Conservation (phyloP, 1,140 invertebrate genomes). For the Drosophila truncata region DNA sequence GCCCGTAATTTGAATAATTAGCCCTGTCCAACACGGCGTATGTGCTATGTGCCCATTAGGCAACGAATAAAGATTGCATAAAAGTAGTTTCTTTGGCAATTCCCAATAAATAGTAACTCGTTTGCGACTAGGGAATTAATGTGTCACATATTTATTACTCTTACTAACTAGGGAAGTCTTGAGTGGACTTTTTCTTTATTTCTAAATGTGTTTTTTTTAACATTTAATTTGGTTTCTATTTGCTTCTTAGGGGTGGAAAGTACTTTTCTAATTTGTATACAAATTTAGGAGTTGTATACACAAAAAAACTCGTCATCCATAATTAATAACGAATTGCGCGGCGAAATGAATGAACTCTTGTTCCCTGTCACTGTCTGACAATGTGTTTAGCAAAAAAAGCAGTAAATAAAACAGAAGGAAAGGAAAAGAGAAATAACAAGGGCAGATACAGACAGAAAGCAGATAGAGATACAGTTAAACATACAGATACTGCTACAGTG, state of each 20-base stretch:
- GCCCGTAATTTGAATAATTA: constrained; percentile 76
- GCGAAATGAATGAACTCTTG: constrained; percentile 73
- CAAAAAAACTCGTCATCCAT: constrained; percentile 35
- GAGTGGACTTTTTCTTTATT: background rate
- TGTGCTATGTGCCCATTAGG: constrained; percentile 54
- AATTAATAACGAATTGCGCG: constrained; percentile 58
- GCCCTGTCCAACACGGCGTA: constrained; percentile 70
- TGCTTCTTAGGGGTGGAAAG: background rate
- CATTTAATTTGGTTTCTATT: background rate
- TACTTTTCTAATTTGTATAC: background rate
- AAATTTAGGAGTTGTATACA: constrained; percentile 12
- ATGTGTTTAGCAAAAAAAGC: constrained; percentile 59
- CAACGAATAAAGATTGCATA: constrained; percentile 48
- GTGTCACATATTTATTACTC: background rate
- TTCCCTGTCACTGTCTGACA: constrained; percentile 72
- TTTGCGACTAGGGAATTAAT: constrained; percentile 31
- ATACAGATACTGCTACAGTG: constrained; percentile 17
- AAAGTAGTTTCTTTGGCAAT: constrained; percentile 22
- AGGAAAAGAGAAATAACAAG: constrained; percentile 20
- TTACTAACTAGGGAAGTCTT: background rate
- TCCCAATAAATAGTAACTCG: constrained; percentile 53
- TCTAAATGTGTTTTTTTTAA: background rate
- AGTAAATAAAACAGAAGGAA: constrained; percentile 22
- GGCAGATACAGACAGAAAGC: constrained; percentile 8
- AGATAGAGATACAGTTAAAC: constrained; percentile 8